A percentile compares a stretch with the other conserved stretches of the same genome.
Evolutionary conservation across 2,888 invertebrate genomes (phyloP).

Genomic region (Oasisia sp.): DNA sequence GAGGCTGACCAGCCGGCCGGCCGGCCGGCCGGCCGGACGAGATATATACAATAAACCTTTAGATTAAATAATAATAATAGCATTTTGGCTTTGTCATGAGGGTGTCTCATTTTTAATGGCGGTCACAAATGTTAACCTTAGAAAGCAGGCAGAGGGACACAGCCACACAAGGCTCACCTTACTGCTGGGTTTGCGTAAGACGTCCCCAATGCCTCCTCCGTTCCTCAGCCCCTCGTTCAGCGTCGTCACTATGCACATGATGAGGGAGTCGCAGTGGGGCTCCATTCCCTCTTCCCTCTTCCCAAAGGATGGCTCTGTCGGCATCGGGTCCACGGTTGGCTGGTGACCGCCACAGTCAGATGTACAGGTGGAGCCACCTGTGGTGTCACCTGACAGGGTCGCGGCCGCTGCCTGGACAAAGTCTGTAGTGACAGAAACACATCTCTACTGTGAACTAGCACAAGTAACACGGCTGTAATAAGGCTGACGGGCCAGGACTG

Average conservation of each 20-base stretch:
- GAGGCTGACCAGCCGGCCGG: no score
- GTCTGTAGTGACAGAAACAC: not conserved
- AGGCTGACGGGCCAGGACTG: no score
- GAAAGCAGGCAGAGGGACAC: no score
- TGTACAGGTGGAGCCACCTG: not conserved
- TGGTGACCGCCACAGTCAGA: not conserved
- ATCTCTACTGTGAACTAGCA: not conserved
- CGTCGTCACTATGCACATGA: conserved; percentile 99
- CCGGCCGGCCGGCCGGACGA: no score
- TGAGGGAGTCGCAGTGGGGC: conserved; percentile 93
- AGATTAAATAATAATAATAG: no score
- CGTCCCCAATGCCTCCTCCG: conserved; percentile 99
- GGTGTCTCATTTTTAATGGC: no score
- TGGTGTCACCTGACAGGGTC: not conserved
- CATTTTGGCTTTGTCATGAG: no score
- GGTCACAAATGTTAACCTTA: no score
- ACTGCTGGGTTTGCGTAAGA: conserved; percentile 92
- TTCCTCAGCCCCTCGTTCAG: conserved; percentile 97
- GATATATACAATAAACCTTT: no score
- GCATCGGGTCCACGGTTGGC: not conserved
- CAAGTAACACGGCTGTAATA: no score
- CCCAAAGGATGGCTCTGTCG: not conserved
- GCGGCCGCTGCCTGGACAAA: not conserved
- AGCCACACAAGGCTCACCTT: conserved; percentile 72
- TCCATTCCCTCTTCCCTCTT: conserved; percentile 72